phyloP scores from a whole-genome alignment of 2,888 invertebrate genomes.

The Nephrotoma appendiculata region DNA sequence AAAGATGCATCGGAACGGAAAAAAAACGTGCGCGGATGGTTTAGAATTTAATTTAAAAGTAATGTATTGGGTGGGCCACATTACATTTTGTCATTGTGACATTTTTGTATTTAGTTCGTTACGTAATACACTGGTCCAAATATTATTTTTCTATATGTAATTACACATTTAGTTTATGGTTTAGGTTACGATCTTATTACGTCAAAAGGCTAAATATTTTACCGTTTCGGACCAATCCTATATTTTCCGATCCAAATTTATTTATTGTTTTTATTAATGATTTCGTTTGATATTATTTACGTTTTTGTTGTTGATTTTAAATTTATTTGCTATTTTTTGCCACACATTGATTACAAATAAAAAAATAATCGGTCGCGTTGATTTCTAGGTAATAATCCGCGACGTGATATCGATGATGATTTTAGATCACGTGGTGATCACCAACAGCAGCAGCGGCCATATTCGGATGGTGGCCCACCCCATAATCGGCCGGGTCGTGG shows the following conservation, averaged over 20 bases:
- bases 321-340: neutral
- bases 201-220: neutral
- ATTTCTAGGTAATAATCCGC: constrained; percentile 9
- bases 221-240: neutral
- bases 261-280: neutral
- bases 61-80: neutral
- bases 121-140: neutral
- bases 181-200: neutral
- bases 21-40: neutral
- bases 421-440: constrained; percentile 30
- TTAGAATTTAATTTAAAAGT: neutral
- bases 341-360: neutral
- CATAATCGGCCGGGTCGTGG: neutral
- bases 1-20: neutral
- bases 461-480: neutral
- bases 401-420: constrained; percentile 28
- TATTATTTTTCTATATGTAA: neutral
- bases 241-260: neutral
- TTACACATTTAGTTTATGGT: neutral
- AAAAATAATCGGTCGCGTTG: neutral
- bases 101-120: neutral
- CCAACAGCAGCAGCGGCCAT: constrained; percentile 11
- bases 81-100: neutral
- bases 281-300: neutral
- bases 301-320: neutral